Evolutionary conservation across 92 coral and sea anemone species (phyloP).

Genomic region (Anthopleura xanthogrammica): DNA sequence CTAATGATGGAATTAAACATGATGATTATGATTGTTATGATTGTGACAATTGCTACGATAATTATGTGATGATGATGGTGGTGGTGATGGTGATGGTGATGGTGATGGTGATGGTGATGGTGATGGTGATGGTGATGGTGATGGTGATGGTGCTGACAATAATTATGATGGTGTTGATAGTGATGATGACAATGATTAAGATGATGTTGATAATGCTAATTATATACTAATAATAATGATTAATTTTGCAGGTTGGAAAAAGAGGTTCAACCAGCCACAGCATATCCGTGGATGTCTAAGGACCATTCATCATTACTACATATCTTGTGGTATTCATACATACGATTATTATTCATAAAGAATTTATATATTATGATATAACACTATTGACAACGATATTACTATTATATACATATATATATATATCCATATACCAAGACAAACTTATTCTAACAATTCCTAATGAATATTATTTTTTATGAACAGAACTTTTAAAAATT

Average conservation of each 20-base stretch:
- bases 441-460: background rate
- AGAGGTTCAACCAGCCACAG: conserved; percentile 14
- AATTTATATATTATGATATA: conserved; percentile 29
- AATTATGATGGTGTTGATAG: no score
- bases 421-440: background rate
- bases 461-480: no score
- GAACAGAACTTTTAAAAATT: no score
- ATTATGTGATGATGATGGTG: no score
- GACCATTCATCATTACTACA: background rate
- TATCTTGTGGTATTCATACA: conserved; percentile 13
- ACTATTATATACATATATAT: conserved; percentile 16
- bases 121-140: background rate
- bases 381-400: background rate
- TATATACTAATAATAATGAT: background rate
- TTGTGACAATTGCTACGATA: no score
- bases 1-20: no score
- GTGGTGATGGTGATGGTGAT: no score
- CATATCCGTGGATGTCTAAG: conserved; percentile 41
- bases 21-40: no score
- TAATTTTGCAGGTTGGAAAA: background rate
- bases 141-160: background rate
- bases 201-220: no score
- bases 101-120: no score
- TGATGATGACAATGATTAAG: no score
- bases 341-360: conserved; percentile 29